These are phyloP conservation scores for Myanophis thanlyinensis DNA, from an alignment of 2,113 vertebrate genomes.

Conservation along the genomic window DNA sequence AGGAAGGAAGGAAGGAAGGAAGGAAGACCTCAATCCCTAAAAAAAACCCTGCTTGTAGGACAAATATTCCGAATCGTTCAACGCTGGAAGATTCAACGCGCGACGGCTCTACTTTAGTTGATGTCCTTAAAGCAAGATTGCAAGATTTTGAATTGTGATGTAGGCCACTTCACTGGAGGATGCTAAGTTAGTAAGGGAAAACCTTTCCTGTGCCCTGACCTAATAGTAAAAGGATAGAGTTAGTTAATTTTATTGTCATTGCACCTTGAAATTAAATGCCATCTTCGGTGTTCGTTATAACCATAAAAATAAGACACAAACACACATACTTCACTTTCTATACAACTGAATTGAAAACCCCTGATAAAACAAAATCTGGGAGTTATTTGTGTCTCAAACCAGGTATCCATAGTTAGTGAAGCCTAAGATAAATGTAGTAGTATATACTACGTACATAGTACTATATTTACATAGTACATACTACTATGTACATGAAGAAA, in stretches of 20 bases:
- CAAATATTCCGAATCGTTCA: neutral
- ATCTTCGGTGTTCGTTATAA: no score
- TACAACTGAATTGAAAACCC: no score
- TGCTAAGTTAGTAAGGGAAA: neutral
- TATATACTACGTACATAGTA: no score
- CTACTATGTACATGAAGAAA: no score
- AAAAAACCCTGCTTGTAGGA: no score
- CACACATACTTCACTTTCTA: no score
- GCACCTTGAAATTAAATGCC: no score
- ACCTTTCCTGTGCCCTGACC: neutral
- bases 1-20: no score
- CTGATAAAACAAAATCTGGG: neutral
- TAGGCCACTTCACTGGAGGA: neutral
- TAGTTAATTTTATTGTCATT: no score
- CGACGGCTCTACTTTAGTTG: neutral
- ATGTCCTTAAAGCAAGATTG: neutral
- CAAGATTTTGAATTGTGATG: neutral
- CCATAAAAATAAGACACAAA: no score
- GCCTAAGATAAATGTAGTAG: neutral
- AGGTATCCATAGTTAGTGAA: neutral
- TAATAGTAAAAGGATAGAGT: neutral
- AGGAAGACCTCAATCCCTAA: neutral
- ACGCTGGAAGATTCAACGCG: neutral
- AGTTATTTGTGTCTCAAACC: neutral
- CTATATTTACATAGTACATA: no score